Percentiles rank a stretch among this genome's conserved stretches.
Conservation (phyloP, 2,113 vertebrate genomes). For the Rattus norvegicus region GRCr8 NC_086027.1:18382501-18383000, state of each 20-base stretch:
- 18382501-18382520: not conserved
- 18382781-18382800: too few species aligned
- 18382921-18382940: not conserved
- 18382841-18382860: not conserved
- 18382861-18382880: not conserved
- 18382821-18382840: too few species aligned
- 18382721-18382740: too few species aligned
- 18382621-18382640: not conserved
- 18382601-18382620: not conserved
- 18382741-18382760: not conserved
- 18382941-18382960: not conserved
- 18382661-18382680: too few species aligned
- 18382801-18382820: too few species aligned
- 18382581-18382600: not conserved
- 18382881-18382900: not conserved
- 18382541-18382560: not conserved
- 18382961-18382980: accelerated
- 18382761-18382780: not conserved
- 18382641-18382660: too few species aligned
- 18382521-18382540: not conserved
- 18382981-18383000: not conserved
- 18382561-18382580: not conserved
- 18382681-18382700: too few species aligned
- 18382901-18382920: slow-evolving; percentile 8
- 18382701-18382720: too few species aligned